Percentiles rank a stretch among this genome's conserved stretches.
These are phyloP conservation scores for Tuta absoluta DNA, from an alignment of 2,888 invertebrate genomes.

Conservation along the genomic window DNA sequence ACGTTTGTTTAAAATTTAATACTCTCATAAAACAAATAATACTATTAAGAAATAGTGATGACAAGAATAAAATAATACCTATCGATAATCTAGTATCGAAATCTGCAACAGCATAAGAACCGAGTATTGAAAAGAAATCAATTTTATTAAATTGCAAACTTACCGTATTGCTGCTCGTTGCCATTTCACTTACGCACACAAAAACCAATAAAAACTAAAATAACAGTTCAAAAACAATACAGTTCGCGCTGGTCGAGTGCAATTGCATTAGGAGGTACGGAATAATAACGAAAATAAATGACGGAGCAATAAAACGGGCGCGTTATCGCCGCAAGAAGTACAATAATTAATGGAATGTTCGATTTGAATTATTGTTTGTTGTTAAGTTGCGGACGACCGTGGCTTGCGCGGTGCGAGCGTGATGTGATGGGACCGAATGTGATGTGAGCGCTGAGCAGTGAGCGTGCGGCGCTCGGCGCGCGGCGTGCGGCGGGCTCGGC, in stretches of 20 bases:
- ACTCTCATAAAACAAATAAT: conserved; percentile 3
- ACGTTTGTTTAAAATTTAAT: not conserved
- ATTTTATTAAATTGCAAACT: conserved; percentile 49
- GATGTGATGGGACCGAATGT: conserved; percentile 54
- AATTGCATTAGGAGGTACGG: conserved; percentile 75
- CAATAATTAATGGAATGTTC: conserved; percentile 76
- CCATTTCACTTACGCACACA: conserved; percentile 66
- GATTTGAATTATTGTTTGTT: conserved; percentile 56
- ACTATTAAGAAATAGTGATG: conserved; percentile 25
- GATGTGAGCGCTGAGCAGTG: conserved; percentile 40
- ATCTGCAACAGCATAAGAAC: not conserved
- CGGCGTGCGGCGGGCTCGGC: conserved; percentile 11
- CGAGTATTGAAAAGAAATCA: conserved; percentile 22
- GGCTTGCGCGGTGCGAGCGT: conserved; percentile 51
- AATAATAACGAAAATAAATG: conserved; percentile 74
- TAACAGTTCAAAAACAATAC: conserved; percentile 64
- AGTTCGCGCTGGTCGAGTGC: conserved; percentile 71
- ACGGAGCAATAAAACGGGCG: conserved; percentile 67
- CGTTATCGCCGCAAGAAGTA: conserved; percentile 69
- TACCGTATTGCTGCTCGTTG: conserved; percentile 59
- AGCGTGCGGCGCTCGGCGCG: conserved; percentile 33
- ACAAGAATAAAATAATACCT: conserved; percentile 15
- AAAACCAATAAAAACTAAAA: conserved; percentile 66
- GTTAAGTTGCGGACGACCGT: conserved; percentile 47
- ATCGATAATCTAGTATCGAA: conserved; percentile 1